These are phyloP conservation scores for Pedicia rivosa DNA, from an alignment of 2,888 invertebrate species.

Conservation along the genomic window DNA sequence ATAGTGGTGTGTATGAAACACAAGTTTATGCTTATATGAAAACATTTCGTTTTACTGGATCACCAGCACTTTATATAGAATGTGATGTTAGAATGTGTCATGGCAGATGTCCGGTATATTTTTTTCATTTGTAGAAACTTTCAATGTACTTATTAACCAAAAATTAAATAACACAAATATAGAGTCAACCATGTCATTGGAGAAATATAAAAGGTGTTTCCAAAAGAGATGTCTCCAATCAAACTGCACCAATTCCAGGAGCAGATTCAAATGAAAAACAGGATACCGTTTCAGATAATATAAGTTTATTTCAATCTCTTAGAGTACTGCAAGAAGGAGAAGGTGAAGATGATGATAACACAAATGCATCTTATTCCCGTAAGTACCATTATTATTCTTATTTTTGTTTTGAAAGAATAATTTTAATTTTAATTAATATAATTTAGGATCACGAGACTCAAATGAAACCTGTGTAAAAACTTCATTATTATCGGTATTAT, in stretches of 20 bases:
- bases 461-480: constrained; percentile 49
- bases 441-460: constrained; percentile 17
- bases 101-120: constrained; percentile 77
- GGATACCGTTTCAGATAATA: constrained; percentile 58
- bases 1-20: constrained; percentile 78
- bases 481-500: constrained; percentile 47
- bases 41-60: constrained; percentile 76
- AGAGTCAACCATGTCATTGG: constrained; percentile 91
- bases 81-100: constrained; percentile 94
- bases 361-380: not conserved
- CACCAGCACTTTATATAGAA: constrained; percentile 85
- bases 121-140: constrained; percentile 1
- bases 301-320: constrained; percentile 77
- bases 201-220: constrained; percentile 69
- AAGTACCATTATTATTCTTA: too few relatives aligned
- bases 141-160: not conserved
- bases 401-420: too few relatives aligned
- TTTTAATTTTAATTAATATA: too few relatives aligned
- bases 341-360: constrained; percentile 40
- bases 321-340: constrained; percentile 78
- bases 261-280: constrained; percentile 36
- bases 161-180: constrained; percentile 15
- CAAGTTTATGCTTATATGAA: constrained; percentile 93
- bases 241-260: constrained; percentile 30
- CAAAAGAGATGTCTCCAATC: constrained; percentile 47